A percentile compares a stretch with the other conserved stretches of the same genome.
Evolutionary conservation across 2,113 vertebrate species (phyloP).

Genomic region (Gadus macrocephalus): DNA sequence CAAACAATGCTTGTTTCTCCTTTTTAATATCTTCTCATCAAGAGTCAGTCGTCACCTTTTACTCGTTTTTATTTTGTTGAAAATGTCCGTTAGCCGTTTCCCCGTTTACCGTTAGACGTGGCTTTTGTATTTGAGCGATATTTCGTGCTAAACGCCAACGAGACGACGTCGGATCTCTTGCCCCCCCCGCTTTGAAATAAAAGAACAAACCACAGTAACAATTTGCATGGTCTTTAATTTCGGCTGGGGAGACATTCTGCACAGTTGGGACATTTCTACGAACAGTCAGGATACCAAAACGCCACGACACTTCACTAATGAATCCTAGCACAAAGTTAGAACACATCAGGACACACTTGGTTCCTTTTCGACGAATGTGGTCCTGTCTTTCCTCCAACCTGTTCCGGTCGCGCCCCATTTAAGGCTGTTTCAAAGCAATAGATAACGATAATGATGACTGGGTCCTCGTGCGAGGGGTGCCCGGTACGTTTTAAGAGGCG

Average conservation of each 20-base stretch:
- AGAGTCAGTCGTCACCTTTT: background rate
- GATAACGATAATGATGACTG: constrained; percentile 1
- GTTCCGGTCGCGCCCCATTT: background rate
- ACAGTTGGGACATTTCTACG: constrained; percentile 36
- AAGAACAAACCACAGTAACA: constrained; percentile 32
- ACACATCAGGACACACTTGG: background rate
- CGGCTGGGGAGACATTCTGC: constrained; percentile 40
- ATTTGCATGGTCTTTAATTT: constrained; percentile 54
- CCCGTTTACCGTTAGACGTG: background rate
- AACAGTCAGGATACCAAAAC: constrained; percentile 42
- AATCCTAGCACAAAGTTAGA: constrained; percentile 12
- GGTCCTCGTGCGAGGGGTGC: background rate
- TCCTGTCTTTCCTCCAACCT: constrained; percentile 9
- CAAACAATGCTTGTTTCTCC: background rate
- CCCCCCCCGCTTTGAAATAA: constrained; percentile 42
- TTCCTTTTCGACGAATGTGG: constrained; percentile 1
- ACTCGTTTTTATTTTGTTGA: background rate
- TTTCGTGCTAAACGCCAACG: too few relatives aligned
- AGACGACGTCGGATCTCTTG: background rate
- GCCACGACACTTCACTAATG: constrained; percentile 19
- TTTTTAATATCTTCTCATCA: background rate
- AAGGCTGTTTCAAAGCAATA: background rate
- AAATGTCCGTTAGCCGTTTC: background rate
- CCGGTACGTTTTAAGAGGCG: background rate
- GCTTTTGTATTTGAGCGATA: too few relatives aligned